phyloP scores from a whole-genome alignment of 2,888 invertebrate genomes.

The Drosophila paracracens region DNA sequence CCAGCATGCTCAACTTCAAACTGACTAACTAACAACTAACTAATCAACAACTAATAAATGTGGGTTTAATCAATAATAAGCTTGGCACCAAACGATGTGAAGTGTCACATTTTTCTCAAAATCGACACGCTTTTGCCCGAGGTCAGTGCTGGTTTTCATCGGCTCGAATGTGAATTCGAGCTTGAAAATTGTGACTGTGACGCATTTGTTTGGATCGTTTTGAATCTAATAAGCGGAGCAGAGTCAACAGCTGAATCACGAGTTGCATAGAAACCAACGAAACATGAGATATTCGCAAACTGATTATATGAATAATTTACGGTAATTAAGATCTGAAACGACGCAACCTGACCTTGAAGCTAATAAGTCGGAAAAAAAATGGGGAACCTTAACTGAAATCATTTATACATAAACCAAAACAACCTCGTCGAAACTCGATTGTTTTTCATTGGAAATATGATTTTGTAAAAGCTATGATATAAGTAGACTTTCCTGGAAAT shows the following conservation, averaged over 20 bases:
- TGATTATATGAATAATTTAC: conserved; percentile 38
- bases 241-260: conserved; percentile 40
- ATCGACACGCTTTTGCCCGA: conserved; percentile 48
- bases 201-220: conserved; percentile 24
- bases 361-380: conserved; percentile 1
- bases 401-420: not conserved
- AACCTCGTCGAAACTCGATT: not conserved
- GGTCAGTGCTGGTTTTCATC: conserved; percentile 60
- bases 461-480: not conserved
- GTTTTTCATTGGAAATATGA: conserved; percentile 7
- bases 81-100: not conserved
- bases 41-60: conserved; percentile 21
- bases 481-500: not conserved
- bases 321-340: conserved; percentile 32
- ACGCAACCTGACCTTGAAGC: conserved; percentile 20
- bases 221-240: conserved; percentile 32
- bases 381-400: conserved; percentile 2
- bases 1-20: conserved; percentile 33
- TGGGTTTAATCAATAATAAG: conserved; percentile 11
- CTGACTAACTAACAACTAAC: conserved; percentile 15
- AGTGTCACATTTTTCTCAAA: conserved; percentile 17
- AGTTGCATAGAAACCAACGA: conserved; percentile 11
- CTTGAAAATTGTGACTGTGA: conserved; percentile 26
- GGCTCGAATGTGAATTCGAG: conserved; percentile 12
- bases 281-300: conserved; percentile 5